Percentiles rank a stretch among this genome's conserved stretches.
phyloP scores from a whole-genome alignment of 2,113 vertebrate genomes.

The Pelmatolapia mariae region DNA sequence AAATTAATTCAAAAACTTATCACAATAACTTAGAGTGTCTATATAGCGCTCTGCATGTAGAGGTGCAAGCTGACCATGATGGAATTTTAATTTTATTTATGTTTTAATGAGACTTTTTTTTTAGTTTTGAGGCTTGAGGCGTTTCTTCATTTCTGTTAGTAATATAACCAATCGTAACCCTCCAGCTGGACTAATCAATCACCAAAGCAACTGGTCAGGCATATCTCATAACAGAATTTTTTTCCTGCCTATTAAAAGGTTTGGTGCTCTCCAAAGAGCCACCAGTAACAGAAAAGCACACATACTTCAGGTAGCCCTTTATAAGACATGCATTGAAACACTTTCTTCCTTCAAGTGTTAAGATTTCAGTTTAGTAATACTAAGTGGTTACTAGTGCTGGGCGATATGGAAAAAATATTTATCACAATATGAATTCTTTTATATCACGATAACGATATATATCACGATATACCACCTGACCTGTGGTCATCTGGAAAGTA shows the following conservation, averaged over 20 bases:
- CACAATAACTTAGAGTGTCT: neutral
- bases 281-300: neutral
- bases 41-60: neutral
- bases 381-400: neutral
- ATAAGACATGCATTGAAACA: neutral
- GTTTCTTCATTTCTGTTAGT: neutral
- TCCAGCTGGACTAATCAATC: neutral
- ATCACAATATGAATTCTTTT: too few relatives aligned
- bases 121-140: neutral
- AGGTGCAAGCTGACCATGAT: neutral
- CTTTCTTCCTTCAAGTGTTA: neutral
- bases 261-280: neutral
- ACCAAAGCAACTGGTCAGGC: neutral
- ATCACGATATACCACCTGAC: too few relatives aligned
- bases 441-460: too few relatives aligned
- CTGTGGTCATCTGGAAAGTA: too few relatives aligned
- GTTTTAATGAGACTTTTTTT: neutral
- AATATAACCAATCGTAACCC: neutral
- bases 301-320: neutral
- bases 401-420: too few relatives aligned
- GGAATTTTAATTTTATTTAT: neutral
- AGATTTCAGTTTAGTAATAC: neutral
- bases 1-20: neutral
- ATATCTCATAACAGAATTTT: neutral
- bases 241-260: neutral